Conservation (phyloP, 1,140 invertebrate genomes). For the Bombus confusus region DNA sequence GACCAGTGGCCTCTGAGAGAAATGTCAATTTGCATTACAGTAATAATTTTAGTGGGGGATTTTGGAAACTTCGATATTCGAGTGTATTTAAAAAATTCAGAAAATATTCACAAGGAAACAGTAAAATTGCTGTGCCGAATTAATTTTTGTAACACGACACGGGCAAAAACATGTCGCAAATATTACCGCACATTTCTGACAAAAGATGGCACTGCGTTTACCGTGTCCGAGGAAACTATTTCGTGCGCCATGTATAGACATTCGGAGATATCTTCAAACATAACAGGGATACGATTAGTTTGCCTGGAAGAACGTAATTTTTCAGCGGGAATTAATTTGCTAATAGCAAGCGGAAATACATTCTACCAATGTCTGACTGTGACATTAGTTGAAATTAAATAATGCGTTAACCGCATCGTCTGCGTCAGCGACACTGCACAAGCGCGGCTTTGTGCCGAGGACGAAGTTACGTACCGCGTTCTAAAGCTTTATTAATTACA, state of each 20-base stretch:
- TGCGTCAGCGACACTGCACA: background rate
- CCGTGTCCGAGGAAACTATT: too few relatives aligned
- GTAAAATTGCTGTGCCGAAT: background rate
- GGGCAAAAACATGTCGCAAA: background rate
- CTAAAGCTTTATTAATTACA: constrained; percentile 25
- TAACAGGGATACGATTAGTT: background rate
- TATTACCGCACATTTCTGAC: background rate
- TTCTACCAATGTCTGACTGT: background rate
- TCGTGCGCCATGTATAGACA: too few relatives aligned
- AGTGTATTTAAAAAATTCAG: background rate
- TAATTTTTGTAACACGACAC: background rate
- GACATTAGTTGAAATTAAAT: background rate
- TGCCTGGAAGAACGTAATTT: too few relatives aligned
- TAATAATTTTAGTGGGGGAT: too few relatives aligned
- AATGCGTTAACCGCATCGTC: background rate
- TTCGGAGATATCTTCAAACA: background rate
- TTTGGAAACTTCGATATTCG: too few relatives aligned
- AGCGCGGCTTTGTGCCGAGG: background rate
- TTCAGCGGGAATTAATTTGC: background rate
- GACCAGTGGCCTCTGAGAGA: too few relatives aligned
- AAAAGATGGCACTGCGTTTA: accelerated
- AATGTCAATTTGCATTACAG: background rate
- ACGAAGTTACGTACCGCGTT: background rate
- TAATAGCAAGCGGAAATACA: too few relatives aligned
- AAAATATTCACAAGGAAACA: background rate